Evolutionary conservation across 2,113 vertebrate genomes (phyloP).

Genomic region (Tonatia bakeri): DNA sequence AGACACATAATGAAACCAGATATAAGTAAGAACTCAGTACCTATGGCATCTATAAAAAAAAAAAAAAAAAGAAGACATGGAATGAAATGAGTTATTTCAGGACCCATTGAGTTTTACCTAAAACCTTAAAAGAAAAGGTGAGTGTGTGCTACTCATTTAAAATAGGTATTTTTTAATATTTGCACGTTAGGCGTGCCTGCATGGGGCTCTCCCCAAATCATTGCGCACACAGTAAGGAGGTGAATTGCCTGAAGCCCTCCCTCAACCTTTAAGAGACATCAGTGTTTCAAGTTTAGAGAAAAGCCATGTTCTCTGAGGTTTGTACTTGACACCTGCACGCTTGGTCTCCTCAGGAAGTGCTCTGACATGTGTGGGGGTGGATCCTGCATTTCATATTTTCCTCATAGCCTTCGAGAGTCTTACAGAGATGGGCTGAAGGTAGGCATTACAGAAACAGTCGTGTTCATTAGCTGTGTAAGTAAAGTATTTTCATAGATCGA

Average conservation of each 20-base stretch:
- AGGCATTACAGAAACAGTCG: neutral
- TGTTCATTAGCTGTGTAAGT: neutral
- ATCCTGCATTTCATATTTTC: neutral
- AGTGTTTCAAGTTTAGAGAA: neutral
- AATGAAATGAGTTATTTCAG: neutral
- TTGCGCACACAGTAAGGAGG: neutral
- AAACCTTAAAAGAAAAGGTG: neutral
- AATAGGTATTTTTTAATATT: neutral
- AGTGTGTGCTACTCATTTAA: neutral
- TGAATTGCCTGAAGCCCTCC: neutral
- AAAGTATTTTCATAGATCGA: neutral
- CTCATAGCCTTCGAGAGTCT: neutral
- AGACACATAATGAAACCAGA: neutral
- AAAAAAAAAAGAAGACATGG: neutral
- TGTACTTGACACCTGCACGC: neutral
- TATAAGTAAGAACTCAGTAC: neutral
- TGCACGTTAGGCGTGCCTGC: neutral
- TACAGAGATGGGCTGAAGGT: neutral
- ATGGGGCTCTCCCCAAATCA: too few species aligned
- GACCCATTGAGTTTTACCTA: neutral
- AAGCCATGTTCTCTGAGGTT: neutral
- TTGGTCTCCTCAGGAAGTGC: neutral
- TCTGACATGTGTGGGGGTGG: neutral
- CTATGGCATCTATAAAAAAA: neutral
- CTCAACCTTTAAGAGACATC: fast-evolving